These are phyloP conservation scores for Pardosa pseudoannulata DNA, from an alignment of 2,888 invertebrate genomes.

Conservation along the genomic window DNA sequence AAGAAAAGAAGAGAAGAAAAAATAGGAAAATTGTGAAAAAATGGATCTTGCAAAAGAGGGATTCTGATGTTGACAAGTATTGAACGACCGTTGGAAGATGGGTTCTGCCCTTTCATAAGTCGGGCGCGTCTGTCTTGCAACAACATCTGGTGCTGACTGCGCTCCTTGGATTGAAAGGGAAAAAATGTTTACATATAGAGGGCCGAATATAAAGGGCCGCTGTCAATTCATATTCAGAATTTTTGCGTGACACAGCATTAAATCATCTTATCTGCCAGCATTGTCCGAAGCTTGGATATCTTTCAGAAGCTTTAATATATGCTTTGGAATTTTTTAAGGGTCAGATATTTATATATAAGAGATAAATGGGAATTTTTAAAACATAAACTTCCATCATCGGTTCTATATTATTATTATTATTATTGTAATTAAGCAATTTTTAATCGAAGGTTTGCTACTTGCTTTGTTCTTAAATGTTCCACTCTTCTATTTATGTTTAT, in stretches of 20 bases:
- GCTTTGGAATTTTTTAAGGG: too few species aligned
- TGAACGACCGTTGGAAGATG: conserved; percentile 67
- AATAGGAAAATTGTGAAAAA: conserved; percentile 59
- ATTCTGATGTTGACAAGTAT: conserved; percentile 71
- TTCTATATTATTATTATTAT: too few species aligned
- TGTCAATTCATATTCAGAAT: background rate
- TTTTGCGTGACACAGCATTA: background rate
- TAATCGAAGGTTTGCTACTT: too few species aligned
- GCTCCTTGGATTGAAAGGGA: conserved; percentile 10
- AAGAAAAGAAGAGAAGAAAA: conserved; percentile 10
- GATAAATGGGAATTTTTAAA: too few species aligned
- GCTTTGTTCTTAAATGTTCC: too few species aligned
- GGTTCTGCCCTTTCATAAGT: conserved; percentile 63
- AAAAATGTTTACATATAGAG: conserved; percentile 22
- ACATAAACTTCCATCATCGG: too few species aligned
- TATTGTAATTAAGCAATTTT: too few species aligned
- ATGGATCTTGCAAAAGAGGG: conserved; percentile 69
- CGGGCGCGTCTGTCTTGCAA: conserved; percentile 41
- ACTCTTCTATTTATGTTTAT: too few species aligned
- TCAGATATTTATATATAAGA: too few species aligned
- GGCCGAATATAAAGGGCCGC: background rate
- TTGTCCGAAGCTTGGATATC: background rate
- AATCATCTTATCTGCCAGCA: background rate
- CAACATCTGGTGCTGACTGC: conserved; percentile 51
- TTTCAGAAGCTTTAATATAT: too few species aligned